These are phyloP conservation scores for Leguminivora glycinivorella DNA, from an alignment of 1,140 invertebrate genomes.

Conservation along the genomic window DNA sequence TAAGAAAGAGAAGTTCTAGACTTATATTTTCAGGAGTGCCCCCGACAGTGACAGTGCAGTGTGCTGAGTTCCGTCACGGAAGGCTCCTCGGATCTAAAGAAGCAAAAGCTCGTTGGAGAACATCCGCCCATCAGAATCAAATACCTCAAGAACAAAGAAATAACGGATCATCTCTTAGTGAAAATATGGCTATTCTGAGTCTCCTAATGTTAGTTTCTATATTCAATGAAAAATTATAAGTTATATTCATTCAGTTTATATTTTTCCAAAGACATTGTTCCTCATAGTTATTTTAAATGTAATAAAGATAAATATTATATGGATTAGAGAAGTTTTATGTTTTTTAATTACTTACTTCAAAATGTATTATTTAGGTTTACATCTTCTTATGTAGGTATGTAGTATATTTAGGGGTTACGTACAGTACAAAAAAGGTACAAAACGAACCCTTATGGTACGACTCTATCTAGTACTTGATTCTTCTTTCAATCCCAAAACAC, in stretches of 20 bases:
- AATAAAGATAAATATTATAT: conserved; percentile 11
- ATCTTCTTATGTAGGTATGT: no score
- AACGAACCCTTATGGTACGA: no score
- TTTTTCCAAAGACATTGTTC: conserved; percentile 20
- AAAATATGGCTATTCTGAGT: background rate
- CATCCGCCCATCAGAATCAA: conserved; percentile 43
- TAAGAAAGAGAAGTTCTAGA: conserved; percentile 54
- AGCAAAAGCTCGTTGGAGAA: conserved; percentile 57
- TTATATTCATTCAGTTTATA: background rate
- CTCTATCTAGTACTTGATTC: no score
- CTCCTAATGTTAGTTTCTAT: background rate
- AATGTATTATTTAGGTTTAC: no score
- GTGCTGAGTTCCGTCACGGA: conserved; percentile 62
- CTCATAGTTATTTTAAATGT: conserved; percentile 4
- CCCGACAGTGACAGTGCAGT: conserved; percentile 63
- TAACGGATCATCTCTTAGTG: background rate
- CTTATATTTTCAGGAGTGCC: conserved; percentile 58
- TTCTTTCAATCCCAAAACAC: no score
- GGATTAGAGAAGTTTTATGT: no score
- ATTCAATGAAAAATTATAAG: background rate
- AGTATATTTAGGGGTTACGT: no score
- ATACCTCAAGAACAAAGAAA: conserved; percentile 55
- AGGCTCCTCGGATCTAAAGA: conserved; percentile 61
- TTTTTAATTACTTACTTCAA: no score
- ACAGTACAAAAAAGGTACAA: no score